Evolutionary conservation across 2,888 invertebrate species (phyloP).

Genomic region (Trissonchulus latispiculum): DNA sequence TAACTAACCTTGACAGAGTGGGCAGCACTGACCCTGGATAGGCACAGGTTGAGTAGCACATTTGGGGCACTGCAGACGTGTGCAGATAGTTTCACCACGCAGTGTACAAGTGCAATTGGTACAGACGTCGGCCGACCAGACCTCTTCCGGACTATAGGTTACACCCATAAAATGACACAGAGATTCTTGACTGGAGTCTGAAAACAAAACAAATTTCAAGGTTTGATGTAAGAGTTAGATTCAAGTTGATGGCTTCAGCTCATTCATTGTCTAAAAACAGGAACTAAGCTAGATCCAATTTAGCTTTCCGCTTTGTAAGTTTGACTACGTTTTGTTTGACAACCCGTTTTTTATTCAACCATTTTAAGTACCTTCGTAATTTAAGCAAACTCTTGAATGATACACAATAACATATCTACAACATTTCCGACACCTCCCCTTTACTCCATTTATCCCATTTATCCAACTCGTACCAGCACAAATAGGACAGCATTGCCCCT

Average conservation of each 20-base stretch:
- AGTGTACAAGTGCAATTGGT: constrained; percentile 9
- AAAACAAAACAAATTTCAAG: no score
- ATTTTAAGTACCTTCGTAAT: no score
- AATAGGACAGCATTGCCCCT: constrained; percentile 49
- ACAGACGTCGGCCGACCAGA: not conserved
- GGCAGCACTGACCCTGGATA: constrained; percentile 4
- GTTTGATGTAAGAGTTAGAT: no score
- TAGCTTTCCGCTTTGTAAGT: no score
- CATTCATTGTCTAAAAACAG: no score
- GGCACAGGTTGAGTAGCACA: not conserved
- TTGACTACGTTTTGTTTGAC: no score
- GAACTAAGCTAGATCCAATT: no score
- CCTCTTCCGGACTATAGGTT: constrained; percentile 1
- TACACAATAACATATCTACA: no score
- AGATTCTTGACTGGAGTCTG: not conserved
- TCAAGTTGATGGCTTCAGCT: no score
- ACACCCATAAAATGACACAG: constrained; percentile 1
- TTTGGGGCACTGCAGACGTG: not conserved
- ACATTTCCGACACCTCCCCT: no score
- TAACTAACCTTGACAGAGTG: not conserved
- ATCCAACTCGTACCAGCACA: constrained; percentile 43
- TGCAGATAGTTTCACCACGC: constrained; percentile 4
- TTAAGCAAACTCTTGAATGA: no score
- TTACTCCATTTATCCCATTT: not conserved
- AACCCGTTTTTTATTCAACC: no score